phyloP scores from a whole-genome alignment of 1,140 invertebrate species.

The Temnothorax nylanderi region DNA sequence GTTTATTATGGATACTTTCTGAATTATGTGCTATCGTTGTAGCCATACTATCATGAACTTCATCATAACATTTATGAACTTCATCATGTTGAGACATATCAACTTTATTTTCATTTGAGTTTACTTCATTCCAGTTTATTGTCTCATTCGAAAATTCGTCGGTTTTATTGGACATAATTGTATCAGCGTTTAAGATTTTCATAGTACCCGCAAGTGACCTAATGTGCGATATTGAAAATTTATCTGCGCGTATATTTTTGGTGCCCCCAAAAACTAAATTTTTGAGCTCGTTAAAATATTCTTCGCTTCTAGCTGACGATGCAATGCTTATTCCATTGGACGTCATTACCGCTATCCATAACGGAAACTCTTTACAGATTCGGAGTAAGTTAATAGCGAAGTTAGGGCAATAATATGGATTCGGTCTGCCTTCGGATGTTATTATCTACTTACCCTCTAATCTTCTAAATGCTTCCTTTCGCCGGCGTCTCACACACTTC shows the following conservation, averaged over 20 bases:
- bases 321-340: slow-evolving; percentile 24
- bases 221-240: slow-evolving; percentile 57
- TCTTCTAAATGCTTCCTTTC: too few relatives aligned
- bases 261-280: slow-evolving; percentile 37
- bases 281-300: slow-evolving; percentile 64
- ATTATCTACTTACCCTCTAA: too few relatives aligned
- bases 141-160: too few relatives aligned
- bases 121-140: too few relatives aligned
- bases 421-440: slow-evolving; percentile 26
- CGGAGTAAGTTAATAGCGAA: slow-evolving; percentile 43
- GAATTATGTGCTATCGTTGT: too few relatives aligned
- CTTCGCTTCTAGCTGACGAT: slow-evolving; percentile 63
- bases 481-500: too few relatives aligned
- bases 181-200: slow-evolving; percentile 51
- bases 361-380: slow-evolving; percentile 57
- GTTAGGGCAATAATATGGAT: slow-evolving; percentile 53
- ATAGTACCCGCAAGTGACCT: slow-evolving; percentile 32
- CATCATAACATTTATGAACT: too few relatives aligned
- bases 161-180: too few relatives aligned
- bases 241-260: slow-evolving; percentile 47
- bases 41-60: too few relatives aligned
- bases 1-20: slow-evolving; percentile 46
- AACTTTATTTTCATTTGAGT: too few relatives aligned
- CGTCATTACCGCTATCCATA: slow-evolving; percentile 57
- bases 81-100: too few relatives aligned